Conservation (phyloP, 2,888 invertebrate species). For the Agrotis clavis region DNA sequence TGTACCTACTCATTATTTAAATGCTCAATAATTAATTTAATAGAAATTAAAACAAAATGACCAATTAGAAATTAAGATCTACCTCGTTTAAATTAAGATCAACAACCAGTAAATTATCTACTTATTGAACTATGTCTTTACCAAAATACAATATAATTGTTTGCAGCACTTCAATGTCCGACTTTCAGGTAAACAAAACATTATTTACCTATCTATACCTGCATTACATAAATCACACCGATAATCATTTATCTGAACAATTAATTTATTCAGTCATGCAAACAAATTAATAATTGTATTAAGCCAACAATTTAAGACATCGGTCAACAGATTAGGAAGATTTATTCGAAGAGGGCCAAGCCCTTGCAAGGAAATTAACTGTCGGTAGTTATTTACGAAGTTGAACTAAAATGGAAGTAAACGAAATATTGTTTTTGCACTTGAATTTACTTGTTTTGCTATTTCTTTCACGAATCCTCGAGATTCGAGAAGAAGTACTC, state of each 20-base stretch:
- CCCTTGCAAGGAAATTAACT: neutral
- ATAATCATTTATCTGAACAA: slow-evolving; percentile 1
- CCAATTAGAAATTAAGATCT: too few relatives aligned
- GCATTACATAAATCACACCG: neutral
- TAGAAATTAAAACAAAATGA: too few relatives aligned
- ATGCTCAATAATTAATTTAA: too few relatives aligned
- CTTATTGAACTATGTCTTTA: too few relatives aligned
- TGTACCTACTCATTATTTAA: too few relatives aligned
- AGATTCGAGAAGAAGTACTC: too few relatives aligned
- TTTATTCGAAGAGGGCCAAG: slow-evolving; percentile 23
- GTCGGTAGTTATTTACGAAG: neutral
- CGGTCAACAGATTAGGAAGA: slow-evolving; percentile 41
- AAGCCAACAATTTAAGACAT: slow-evolving; percentile 45
- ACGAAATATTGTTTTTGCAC: neutral
- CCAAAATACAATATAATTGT: too few relatives aligned
- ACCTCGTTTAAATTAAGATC: too few relatives aligned
- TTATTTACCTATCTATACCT: neutral
- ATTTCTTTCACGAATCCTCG: neutral
- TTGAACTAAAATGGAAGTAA: neutral
- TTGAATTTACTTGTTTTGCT: neutral
- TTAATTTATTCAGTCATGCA: slow-evolving; percentile 43
- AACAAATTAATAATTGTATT: slow-evolving; percentile 44
- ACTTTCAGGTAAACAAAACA: neutral
- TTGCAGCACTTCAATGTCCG: too few relatives aligned
- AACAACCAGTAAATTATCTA: too few relatives aligned